Evolutionary conservation across 2,797 vertebrate genomes (phyloP).

Genomic region (Acanthurus leucopareius): DNA sequence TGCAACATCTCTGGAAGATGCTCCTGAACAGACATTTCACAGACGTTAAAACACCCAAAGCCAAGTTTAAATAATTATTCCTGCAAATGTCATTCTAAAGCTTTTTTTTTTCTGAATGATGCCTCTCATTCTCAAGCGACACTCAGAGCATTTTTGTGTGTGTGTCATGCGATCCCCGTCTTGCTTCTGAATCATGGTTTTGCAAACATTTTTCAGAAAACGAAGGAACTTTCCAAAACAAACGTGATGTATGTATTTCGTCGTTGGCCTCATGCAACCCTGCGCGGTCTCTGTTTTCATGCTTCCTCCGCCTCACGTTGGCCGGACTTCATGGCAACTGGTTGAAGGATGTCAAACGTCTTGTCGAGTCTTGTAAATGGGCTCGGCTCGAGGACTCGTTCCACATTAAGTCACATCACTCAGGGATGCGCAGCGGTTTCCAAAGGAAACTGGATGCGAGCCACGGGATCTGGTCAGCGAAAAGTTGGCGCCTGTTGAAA

Average conservation of each 20-base stretch:
- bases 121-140: neutral
- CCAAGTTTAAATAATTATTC: neutral
- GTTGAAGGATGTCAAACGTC: conserved; percentile 13
- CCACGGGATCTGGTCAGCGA: conserved; percentile 58
- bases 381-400: conserved; percentile 1
- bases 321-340: neutral
- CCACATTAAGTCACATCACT: conserved; percentile 46
- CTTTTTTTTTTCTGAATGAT: neutral
- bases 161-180: neutral
- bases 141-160: neutral
- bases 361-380: conserved; percentile 20
- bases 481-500: conserved; percentile 56
- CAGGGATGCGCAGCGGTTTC: conserved; percentile 17
- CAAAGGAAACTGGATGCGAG: conserved; percentile 52
- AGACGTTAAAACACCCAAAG: neutral
- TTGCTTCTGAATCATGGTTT: neutral
- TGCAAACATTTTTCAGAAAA: neutral
- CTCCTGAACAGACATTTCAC: neutral
- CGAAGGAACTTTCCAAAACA: neutral
- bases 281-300: neutral
- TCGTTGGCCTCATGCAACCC: neutral
- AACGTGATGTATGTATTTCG: conserved; percentile 7
- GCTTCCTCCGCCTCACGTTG: neutral
- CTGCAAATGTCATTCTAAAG: neutral
- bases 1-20: neutral